Conservation (phyloP, 1,140 invertebrate genomes). For the Nasonia giraulti region DNA sequence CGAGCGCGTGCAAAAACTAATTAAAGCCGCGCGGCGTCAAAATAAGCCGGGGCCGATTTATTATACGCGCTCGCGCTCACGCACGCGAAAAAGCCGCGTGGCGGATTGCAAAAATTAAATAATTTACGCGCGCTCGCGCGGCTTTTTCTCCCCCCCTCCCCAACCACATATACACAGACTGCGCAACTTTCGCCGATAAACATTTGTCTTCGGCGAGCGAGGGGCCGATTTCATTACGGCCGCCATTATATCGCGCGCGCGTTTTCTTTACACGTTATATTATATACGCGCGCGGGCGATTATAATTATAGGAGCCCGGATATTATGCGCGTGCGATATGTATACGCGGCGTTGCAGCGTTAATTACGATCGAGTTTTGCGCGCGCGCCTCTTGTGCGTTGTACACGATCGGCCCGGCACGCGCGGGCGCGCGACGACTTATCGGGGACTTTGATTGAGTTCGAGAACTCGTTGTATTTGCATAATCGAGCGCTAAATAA, state of each 20-base stretch:
- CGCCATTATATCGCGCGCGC: slow-evolving; percentile 6
- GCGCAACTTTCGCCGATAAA: neutral
- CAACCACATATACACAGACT: neutral
- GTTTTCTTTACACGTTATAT: neutral
- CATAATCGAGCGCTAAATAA: slow-evolving; percentile 43
- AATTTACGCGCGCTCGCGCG: slow-evolving; percentile 12
- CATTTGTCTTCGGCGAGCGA: slow-evolving; percentile 27
- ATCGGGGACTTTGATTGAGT: slow-evolving; percentile 45
- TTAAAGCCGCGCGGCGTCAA: slow-evolving; percentile 26
- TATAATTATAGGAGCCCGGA: neutral
- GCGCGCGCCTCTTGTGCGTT: neutral
- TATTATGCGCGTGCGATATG: neutral
- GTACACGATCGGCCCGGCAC: neutral
- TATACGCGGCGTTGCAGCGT: neutral
- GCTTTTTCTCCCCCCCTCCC: neutral
- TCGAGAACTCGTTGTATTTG: slow-evolving; percentile 45
- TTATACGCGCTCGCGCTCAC: slow-evolving; percentile 5
- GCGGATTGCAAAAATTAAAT: slow-evolving; percentile 3
- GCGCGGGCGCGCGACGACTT: neutral
- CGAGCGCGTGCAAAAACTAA: slow-evolving; percentile 40
- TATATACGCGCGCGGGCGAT: neutral
- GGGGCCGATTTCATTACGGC: neutral
- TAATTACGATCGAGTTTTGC: slow-evolving; percentile 37
- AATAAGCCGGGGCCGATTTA: slow-evolving; percentile 6
- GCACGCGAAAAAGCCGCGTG: neutral